Conservation (phyloP, 2,113 vertebrate genomes). For the Haemorhous mexicanus region DNA sequence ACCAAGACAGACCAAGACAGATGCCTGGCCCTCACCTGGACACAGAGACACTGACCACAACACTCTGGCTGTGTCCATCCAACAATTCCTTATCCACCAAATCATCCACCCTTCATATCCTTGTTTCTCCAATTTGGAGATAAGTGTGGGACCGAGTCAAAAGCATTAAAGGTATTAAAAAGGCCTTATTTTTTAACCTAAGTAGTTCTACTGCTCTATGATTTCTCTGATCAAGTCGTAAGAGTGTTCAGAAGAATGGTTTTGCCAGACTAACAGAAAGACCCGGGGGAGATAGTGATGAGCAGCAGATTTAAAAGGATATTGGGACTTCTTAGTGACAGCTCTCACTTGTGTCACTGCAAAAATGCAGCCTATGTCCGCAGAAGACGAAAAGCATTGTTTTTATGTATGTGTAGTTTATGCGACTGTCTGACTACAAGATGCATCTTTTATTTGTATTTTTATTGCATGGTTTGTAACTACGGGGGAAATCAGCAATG, state of each 20-base stretch:
- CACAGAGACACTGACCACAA: background rate
- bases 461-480: background rate
- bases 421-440: background rate
- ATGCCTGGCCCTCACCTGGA: background rate
- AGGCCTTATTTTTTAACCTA: background rate
- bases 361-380: background rate
- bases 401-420: background rate
- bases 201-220: background rate
- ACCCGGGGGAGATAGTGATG: background rate
- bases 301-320: background rate
- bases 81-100: background rate
- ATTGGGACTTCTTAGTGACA: background rate
- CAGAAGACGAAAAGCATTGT: background rate
- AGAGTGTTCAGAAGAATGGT: background rate
- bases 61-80: background rate
- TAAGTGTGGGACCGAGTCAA: fast-evolving
- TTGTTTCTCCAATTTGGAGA: background rate
- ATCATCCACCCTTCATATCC: background rate
- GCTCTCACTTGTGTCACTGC: background rate
- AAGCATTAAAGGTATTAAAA: background rate
- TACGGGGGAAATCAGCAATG: background rate
- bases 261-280: background rate
- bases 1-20: background rate
- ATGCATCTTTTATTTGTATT: background rate
- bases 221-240: background rate